These are phyloP conservation scores for Chaetophractus vellerosus DNA, from an alignment of 2,797 vertebrate genomes.

Conservation along the genomic window DNA sequence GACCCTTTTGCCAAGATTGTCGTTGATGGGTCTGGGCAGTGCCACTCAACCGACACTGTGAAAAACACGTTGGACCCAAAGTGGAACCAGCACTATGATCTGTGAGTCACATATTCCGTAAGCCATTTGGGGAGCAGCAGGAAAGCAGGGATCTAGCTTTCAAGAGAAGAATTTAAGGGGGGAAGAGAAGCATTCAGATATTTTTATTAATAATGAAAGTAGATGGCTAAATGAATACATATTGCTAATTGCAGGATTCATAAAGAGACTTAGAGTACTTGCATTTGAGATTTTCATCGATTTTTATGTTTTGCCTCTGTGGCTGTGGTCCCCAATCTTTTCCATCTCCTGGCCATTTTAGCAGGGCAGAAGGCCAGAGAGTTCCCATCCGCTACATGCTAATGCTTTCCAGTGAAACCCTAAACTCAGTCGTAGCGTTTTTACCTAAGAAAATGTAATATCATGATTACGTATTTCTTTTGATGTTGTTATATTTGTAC, in stretches of 20 bases:
- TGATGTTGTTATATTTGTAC: not conserved
- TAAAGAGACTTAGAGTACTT: not conserved
- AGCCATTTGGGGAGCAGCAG: not conserved
- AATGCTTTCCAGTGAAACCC: not conserved
- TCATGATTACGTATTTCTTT: not conserved
- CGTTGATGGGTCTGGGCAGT: constrained; percentile 98
- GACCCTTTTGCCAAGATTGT: constrained; percentile 99
- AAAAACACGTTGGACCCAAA: constrained; percentile 99
- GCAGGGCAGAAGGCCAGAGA: not conserved
- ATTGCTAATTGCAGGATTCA: not conserved
- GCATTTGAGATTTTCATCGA: not conserved
- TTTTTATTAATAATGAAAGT: not conserved
- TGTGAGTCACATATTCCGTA: constrained; percentile 92
- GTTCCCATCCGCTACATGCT: not conserved
- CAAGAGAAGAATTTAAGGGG: not conserved
- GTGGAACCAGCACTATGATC: constrained; percentile 99
- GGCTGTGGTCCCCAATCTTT: not conserved
- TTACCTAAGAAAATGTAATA: not conserved
- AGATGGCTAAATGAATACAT: not conserved
- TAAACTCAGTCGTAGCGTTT: constrained; percentile 35
- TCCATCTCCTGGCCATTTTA: not conserved
- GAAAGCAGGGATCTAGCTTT: not conserved
- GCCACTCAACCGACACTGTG: constrained; percentile 99
- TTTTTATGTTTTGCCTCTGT: not conserved
- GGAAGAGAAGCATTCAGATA: not conserved